Base-by-base conservation (phyloP, 2,888 invertebrate species). In the Geotrupes spiniger region DNA sequence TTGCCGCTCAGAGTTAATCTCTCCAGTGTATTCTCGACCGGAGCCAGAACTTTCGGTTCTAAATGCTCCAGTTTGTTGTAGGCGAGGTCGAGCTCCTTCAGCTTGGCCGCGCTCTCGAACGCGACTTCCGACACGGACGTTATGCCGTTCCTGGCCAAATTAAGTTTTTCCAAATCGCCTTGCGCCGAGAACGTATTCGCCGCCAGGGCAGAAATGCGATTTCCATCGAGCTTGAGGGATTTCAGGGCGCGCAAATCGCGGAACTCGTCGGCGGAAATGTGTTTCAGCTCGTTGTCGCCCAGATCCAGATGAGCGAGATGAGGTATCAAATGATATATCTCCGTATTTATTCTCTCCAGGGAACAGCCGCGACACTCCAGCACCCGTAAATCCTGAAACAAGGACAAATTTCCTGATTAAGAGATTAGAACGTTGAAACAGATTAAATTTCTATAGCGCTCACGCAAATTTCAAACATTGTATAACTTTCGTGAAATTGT, bases 291-390 rank as follows among this genome's bases (percentile, higher is more conserved):
- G 74, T 90, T 90, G 64, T 86, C 81, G 26, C 88, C 87, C 58
- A 90, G 74, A 73, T 90, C 89, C 59, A 90, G 72, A 65, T 84
- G 82, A 59, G 79, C 80, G 54, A 90, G 75, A 59, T 81, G 79
- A 10, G 85, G 79, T 45, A 87, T 77, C 53, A 86, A 75, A 64
- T 85, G 82, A 72, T 87, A 87, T 56, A 90, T 78, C 63, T 87
- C 83, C n/a, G 84, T 81, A 73, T 89, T 87, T 59, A 90, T 79
- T 69, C 82, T 80, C 60, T 78, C 78, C 59, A 91, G 71, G 49
- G 81, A 77, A 70, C 90, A 91, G 54, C 80, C 77, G 55, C 89
- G 79, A 70, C 90, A 89, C 66, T 83, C 83, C 53, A 91, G 79
- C 52, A 80, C 74, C 65, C 78, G 78, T 53, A 91, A 74, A 60